phyloP scores from a whole-genome alignment of 2,113 vertebrate species.

The Macroglossus sobrinus region DNA sequence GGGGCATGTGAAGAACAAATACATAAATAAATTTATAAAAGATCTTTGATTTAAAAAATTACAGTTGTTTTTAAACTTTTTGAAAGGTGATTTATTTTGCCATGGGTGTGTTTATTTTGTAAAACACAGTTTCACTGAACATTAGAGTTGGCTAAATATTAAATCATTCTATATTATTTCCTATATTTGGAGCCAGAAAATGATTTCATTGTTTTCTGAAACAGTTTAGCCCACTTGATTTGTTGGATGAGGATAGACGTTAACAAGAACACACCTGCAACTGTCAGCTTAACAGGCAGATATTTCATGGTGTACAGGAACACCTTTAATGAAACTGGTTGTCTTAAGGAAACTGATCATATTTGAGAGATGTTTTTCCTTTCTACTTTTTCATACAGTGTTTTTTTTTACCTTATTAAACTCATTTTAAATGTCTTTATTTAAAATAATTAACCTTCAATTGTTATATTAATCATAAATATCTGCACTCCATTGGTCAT shows the following conservation, averaged over 20 bases:
- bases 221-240: constrained; percentile 42
- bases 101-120: constrained; percentile 59
- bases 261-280: constrained; percentile 24
- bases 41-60: constrained; percentile 49
- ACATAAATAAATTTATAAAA: constrained; percentile 47
- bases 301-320: neutral
- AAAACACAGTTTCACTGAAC: constrained; percentile 54
- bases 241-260: constrained; percentile 38
- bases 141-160: constrained; percentile 52
- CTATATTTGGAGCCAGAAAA: constrained; percentile 61
- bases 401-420: neutral
- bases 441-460: neutral
- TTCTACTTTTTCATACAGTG: neutral
- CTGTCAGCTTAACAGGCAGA: constrained; percentile 32
- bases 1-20: constrained; percentile 28
- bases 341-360: neutral
- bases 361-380: neutral
- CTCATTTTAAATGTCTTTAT: neutral
- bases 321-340: constrained; percentile 6
- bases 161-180: constrained; percentile 57
- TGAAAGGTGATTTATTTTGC: constrained; percentile 61
- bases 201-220: constrained; percentile 47
- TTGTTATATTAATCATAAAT: neutral
- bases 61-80: constrained; percentile 58
- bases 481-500: neutral